These are phyloP conservation scores for Hymenopus coronatus DNA, from an alignment of 2,888 invertebrate species.

Conservation along the genomic window DNA sequence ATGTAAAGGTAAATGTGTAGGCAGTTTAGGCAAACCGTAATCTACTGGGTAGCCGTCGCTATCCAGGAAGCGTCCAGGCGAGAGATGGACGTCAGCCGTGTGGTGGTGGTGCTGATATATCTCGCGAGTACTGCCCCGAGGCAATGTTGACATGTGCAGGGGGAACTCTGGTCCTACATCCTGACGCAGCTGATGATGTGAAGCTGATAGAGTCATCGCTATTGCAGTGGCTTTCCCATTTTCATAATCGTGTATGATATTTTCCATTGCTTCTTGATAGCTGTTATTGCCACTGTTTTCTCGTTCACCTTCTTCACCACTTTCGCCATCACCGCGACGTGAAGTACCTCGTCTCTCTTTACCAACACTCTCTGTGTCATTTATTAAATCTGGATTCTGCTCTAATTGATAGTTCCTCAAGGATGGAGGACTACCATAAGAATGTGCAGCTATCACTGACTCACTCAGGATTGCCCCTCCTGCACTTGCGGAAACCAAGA, in stretches of 20 bases:
- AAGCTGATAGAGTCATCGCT: background rate
- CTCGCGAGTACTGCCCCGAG: constrained; percentile 50
- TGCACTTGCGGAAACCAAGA: constrained; percentile 40
- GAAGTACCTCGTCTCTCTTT: constrained; percentile 46
- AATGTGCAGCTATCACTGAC: background rate
- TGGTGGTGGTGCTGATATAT: constrained; percentile 53
- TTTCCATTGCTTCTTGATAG: constrained; percentile 43
- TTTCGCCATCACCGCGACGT: constrained; percentile 37
- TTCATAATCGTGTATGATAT: constrained; percentile 40
- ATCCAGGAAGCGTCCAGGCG: constrained; percentile 69
- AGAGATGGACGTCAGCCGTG: constrained; percentile 70
- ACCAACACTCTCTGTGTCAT: constrained; percentile 66
- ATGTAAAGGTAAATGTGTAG: constrained; percentile 40
- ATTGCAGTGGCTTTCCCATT: constrained; percentile 9
- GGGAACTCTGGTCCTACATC: constrained; percentile 35
- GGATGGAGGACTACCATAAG: constrained; percentile 55
- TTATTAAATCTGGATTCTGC: constrained; percentile 77
- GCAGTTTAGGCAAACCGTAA: constrained; percentile 69
- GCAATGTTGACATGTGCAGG: constrained; percentile 51
- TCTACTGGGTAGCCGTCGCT: constrained; percentile 78
- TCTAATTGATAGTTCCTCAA: constrained; percentile 55
- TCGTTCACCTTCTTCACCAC: constrained; percentile 46
- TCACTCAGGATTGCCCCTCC: constrained; percentile 7
- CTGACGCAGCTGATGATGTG: background rate
- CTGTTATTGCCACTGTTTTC: constrained; percentile 41